phyloP scores from a whole-genome alignment of 2,113 vertebrate genomes.

The Sturnus vulgaris region DNA sequence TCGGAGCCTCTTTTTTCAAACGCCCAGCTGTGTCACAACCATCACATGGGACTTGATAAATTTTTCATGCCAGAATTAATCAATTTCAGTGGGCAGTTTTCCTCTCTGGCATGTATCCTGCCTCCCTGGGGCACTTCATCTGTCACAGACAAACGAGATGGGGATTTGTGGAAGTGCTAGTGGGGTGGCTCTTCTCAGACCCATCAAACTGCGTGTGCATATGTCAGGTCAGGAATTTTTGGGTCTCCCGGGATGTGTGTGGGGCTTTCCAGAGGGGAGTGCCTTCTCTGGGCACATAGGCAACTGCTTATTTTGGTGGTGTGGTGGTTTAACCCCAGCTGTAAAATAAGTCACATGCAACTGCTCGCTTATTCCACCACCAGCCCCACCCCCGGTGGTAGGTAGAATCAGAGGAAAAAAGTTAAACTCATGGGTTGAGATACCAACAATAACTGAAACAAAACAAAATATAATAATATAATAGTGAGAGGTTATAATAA shows the following conservation, averaged over 20 bases:
- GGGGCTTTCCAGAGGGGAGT: background rate
- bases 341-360: background rate
- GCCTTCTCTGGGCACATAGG: background rate
- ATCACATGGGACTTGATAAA: background rate
- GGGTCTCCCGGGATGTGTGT: background rate
- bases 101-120: background rate
- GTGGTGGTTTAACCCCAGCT: background rate
- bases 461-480: background rate
- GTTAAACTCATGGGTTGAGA: background rate
- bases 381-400: too few relatives aligned
- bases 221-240: background rate
- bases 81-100: background rate
- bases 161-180: background rate
- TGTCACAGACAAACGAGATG: background rate
- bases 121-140: background rate
- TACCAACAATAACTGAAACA: background rate
- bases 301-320: background rate
- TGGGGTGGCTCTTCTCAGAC: background rate
- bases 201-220: background rate
- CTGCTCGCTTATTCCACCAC: background rate
- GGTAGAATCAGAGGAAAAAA: background rate
- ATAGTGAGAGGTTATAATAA: background rate
- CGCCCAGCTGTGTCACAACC: accelerated
- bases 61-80: slow-evolving; percentile 13
- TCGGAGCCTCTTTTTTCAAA: background rate